Evolutionary conservation across 2,888 invertebrate genomes (phyloP).

Genomic region (Drosophila fungiperda): DNA sequence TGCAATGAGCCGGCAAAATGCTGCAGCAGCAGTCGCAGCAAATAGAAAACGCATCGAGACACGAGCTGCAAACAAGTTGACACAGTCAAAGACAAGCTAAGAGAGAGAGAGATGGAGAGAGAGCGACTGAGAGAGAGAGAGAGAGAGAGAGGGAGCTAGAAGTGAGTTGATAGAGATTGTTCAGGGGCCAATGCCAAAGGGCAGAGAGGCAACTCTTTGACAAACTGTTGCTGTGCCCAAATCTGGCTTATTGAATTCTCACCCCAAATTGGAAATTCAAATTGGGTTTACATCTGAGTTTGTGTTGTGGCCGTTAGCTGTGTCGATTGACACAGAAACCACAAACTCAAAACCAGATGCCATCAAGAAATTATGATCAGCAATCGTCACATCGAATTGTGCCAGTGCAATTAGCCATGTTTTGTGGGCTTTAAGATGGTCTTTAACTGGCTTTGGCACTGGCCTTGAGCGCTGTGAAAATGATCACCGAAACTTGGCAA

Average conservation of each 20-base stretch:
- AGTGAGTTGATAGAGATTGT: neutral
- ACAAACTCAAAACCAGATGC: conserved; percentile 26
- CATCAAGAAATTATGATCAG: conserved; percentile 40
- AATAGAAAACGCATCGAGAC: conserved; percentile 51
- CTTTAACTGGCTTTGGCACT: conserved; percentile 59
- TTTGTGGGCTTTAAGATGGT: conserved; percentile 66
- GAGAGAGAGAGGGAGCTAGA: conserved; percentile 8
- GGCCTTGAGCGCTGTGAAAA: conserved; percentile 72
- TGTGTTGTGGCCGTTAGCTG: conserved; percentile 48
- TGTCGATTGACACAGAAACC: conserved; percentile 52
- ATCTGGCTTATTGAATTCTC: conserved; percentile 64
- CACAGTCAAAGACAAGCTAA: conserved; percentile 6
- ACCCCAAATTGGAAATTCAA: conserved; percentile 43
- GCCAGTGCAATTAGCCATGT: conserved; percentile 60
- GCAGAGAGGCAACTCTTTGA: conserved; percentile 37
- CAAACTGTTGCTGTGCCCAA: conserved; percentile 62
- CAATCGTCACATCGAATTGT: conserved; percentile 46
- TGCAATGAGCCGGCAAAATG: conserved; percentile 80
- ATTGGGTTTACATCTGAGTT: conserved; percentile 34
- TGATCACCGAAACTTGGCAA: conserved; percentile 34
- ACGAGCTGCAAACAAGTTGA: conserved; percentile 58
- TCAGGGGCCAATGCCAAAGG: conserved; percentile 55
- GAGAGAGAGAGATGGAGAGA: neutral
- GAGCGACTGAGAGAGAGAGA: neutral
- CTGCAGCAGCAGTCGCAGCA: conserved; percentile 70